Base-by-base conservation (phyloP, 2,888 invertebrate genomes). In the Drosophila atripex region DNA sequence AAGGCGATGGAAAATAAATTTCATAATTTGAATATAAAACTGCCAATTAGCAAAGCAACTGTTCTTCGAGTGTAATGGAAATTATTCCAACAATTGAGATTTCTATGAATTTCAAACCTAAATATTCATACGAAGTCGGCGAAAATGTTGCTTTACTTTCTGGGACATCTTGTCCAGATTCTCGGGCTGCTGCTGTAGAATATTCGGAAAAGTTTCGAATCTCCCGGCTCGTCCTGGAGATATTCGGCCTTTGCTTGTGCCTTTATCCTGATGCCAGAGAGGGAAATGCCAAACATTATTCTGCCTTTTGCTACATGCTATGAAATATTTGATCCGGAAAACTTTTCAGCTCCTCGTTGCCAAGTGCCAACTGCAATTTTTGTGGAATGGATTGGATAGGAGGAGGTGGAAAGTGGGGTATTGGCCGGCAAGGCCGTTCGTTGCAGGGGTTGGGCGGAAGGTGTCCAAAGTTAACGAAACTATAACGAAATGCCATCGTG, bases 311-410 rank as follows among this genome's bases (percentile, higher is more conserved):
- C 23, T 35, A 23, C 47, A 39, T 39, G 49, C 28, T 56, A 28
- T 56, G 47, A 49, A 49, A 56, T 41, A 56, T 49, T 56, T 49
- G 38, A 38, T 28, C 28, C 21, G 14, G 16, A 14, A 55, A 55
- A 56, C 47, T 39, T 56, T 49, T 47, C 18, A 38, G 45, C 28
- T 53, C 16, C 25, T 54, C 41, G 16, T 21, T 52, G 39, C 38
- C 55, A 49, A 56, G 46, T 56, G 46, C 38, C 38, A 56, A 49
- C 47, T 56, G 47, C 56, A 56, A 47, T 56, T 49, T 58, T 51
- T 58, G 43, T 35, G 35, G 43, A 21, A 21, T 18, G 18, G 18
- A 43, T 43, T 21, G 43, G 12, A 12, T 43, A 21, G 16, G 8
- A 12, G 6, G 11, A 1, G 11, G 18, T 16, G 41, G 9, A 18